Base-by-base conservation (phyloP, 2,797 vertebrate genomes). In the Salmo trutta region DNA sequence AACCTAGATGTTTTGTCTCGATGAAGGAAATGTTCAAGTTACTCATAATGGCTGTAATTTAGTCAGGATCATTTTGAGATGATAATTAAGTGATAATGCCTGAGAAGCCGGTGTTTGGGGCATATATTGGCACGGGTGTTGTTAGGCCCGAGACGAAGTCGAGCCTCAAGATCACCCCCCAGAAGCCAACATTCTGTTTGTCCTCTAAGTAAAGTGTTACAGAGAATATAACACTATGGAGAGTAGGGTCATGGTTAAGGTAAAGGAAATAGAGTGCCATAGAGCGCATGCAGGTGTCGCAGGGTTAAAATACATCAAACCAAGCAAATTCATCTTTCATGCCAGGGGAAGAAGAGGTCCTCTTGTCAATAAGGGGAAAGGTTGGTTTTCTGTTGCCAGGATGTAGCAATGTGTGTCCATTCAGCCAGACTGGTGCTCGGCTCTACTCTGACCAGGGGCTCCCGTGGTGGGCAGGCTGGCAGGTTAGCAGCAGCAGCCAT, bases 321-420 rank as follows among this genome's bases (percentile, higher is more conserved):
- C 78, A 84, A 84, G 83, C 83, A 86, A 75, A 77, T 64, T 56
- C n/a, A 54, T 67, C 75, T 82, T 72, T 71, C 33, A 82, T 82
- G 59, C 74, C 36, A 73, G 54, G 47, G 66, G 54, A 75, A 33
- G 29, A 56, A 47, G 8, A 62, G 29, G 69, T 65, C 8, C 33
- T 74, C 31, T 68, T 79, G 71, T 59, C 76, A 75, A n/a, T 16
- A 51, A n/a, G 7, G 69, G 41, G 19, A 51, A 52, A 67, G 68
- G 79, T 82, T 80, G 69, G 65, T 64, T 66, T 52, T 68, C 41
- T 47, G 36, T 41, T 62, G 14, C 65, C 78, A 72, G 70, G 77
- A 71, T 54, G 47, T 79, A 72, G 64, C 41, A 71, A 79, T 75
- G 69, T 77, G 71, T 78, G 56, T 77, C 68, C n/a, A 66, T 84